phyloP scores from a whole-genome alignment of 2,113 vertebrate species.

The Puma concolor region DNA sequence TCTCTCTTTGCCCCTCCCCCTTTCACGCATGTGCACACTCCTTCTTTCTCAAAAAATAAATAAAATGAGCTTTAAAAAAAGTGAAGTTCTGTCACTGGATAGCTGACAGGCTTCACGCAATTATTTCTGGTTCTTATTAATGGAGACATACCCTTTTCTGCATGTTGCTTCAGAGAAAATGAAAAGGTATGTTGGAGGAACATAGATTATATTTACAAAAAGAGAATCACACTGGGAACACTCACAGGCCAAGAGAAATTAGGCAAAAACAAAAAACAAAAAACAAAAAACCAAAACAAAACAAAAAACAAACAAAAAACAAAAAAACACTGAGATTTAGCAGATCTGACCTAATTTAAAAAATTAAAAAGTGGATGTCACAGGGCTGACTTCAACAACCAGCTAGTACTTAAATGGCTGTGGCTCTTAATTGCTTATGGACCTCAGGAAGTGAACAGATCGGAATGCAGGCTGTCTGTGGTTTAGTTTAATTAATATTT shows the following conservation, averaged over 20 bases:
- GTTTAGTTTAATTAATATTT: slow-evolving; percentile 76
- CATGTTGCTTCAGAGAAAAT: slow-evolving; percentile 40
- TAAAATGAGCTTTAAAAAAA: background rate
- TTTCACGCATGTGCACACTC: too few relatives aligned
- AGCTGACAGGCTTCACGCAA: background rate
- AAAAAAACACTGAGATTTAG: slow-evolving; percentile 37
- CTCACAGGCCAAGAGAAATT: slow-evolving; percentile 12
- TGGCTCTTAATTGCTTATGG: slow-evolving; percentile 60
- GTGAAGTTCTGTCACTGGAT: background rate
- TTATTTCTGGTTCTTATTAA: background rate
- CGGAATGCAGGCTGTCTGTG: slow-evolving; percentile 55
- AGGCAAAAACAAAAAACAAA: slow-evolving; percentile 32
- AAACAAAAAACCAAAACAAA: slow-evolving; percentile 3
- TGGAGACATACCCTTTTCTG: background rate
- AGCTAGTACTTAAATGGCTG: slow-evolving; percentile 31
- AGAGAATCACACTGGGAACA: background rate
- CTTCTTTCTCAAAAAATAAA: too few relatives aligned
- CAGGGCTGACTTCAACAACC: background rate
- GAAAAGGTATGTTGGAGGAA: background rate
- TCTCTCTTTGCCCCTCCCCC: too few relatives aligned
- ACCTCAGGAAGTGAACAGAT: slow-evolving; percentile 52
- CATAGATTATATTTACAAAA: slow-evolving; percentile 14
- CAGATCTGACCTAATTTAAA: slow-evolving; percentile 56
- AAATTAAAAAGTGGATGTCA: slow-evolving; percentile 10
- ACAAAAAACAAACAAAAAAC: slow-evolving; percentile 40